A percentile compares a stretch with the other conserved stretches of the same genome.
phyloP scores from a whole-genome alignment of 2,113 vertebrate species.

The Kryptolebias marmoratus region DNA sequence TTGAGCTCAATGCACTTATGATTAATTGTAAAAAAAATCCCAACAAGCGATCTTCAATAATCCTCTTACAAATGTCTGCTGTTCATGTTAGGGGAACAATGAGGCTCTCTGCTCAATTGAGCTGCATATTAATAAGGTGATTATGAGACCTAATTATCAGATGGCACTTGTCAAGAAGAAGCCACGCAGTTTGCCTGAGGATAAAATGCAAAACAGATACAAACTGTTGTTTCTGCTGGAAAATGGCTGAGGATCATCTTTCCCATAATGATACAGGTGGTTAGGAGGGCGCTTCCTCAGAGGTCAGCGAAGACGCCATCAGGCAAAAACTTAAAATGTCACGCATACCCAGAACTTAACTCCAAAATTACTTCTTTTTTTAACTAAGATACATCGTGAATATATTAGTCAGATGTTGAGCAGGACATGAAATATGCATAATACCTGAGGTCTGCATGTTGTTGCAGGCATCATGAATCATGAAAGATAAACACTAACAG shows the following conservation, averaged over 20 bases:
- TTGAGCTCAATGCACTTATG: constrained; percentile 28
- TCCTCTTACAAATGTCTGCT: constrained; percentile 51
- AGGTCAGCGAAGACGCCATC: constrained; percentile 11
- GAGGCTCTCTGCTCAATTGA: constrained; percentile 63
- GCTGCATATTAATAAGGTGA: constrained; percentile 76
- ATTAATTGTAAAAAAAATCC: constrained; percentile 53
- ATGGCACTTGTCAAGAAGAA: constrained; percentile 72
- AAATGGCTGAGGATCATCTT: constrained; percentile 7
- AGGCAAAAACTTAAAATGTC: constrained; percentile 2
- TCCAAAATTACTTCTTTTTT: constrained; percentile 21
- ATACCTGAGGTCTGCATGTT: constrained; percentile 42
- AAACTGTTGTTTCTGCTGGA: constrained; percentile 64
- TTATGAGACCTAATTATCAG: constrained; percentile 78
- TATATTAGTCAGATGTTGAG: constrained; percentile 57
- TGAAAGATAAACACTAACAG: constrained; percentile 26
- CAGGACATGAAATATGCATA: constrained; percentile 68
- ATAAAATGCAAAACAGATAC: constrained; percentile 65
- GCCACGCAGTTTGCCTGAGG: constrained; percentile 59
- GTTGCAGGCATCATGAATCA: constrained; percentile 23
- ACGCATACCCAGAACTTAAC: not conserved
- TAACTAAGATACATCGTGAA: constrained; percentile 53
- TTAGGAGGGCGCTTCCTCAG: constrained; percentile 10
- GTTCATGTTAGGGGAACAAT: constrained; percentile 58
- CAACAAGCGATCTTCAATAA: constrained; percentile 60
- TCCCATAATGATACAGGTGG: constrained; percentile 3